These are phyloP conservation scores for Grammomys surdaster DNA, from an alignment of 2,113 vertebrate genomes.

Conservation along the genomic window DNA sequence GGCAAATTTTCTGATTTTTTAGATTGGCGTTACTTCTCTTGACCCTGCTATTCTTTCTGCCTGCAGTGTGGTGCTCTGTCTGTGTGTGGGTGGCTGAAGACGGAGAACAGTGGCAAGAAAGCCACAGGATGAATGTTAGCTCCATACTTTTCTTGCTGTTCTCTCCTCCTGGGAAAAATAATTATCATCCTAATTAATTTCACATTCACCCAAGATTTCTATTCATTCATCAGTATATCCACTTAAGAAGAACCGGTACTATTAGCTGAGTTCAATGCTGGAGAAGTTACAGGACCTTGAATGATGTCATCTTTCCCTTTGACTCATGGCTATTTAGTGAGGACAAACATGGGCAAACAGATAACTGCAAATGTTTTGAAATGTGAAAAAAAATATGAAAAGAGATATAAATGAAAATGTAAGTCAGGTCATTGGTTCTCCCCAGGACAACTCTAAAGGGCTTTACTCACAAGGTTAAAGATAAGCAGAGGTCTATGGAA, in stretches of 20 bases:
- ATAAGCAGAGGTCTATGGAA: background rate
- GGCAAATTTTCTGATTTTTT: constrained; percentile 76
- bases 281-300: background rate
- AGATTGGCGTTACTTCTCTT: constrained; percentile 35
- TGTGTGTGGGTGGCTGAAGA: background rate
- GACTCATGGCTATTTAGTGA: background rate
- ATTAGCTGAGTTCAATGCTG: background rate
- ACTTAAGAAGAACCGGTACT: constrained; percentile 20
- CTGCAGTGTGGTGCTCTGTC: background rate
- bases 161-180: constrained; percentile 57
- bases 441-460: background rate
- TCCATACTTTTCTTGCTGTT: background rate
- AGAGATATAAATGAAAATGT: constrained; percentile 2
- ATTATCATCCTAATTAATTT: constrained; percentile 72
- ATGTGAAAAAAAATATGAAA: background rate
- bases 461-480: background rate
- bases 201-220: constrained; percentile 50
- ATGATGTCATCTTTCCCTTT: background rate
- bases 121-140: background rate
- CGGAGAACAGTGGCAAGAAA: background rate
- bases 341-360: background rate
- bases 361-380: constrained; percentile 33
- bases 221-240: background rate
- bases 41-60: constrained; percentile 65
- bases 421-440: background rate